Percentiles rank a stretch among this genome's conserved stretches.
Conservation (phyloP, 1,140 invertebrate genomes). For the Panulirus ornatus region DNA sequence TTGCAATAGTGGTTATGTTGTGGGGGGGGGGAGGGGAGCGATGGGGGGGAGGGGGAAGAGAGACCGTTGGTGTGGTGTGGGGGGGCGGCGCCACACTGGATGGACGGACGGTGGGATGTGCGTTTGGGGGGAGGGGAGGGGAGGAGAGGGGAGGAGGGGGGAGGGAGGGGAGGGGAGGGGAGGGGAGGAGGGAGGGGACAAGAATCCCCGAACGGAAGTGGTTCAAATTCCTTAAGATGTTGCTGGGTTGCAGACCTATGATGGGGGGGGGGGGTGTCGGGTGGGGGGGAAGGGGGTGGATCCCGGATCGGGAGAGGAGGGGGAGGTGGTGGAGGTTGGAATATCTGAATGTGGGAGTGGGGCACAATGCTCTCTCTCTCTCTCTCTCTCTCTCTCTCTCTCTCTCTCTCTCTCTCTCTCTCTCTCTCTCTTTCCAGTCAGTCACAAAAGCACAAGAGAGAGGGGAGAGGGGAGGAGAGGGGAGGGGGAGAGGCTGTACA, state of each 20-base stretch:
- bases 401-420: background rate
- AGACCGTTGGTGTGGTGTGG: background rate
- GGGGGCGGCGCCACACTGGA: too few relatives aligned
- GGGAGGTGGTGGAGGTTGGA: background rate
- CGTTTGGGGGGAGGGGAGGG: background rate
- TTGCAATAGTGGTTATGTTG: background rate
- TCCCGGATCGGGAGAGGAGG: background rate
- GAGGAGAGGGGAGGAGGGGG: background rate
- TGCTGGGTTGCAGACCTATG: background rate
- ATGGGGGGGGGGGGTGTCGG: background rate
- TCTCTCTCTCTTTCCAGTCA: too few relatives aligned
- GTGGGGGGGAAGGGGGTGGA: background rate
- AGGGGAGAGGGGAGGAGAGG: too few relatives aligned
- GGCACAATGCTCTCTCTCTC: background rate
- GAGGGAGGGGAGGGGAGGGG: background rate
- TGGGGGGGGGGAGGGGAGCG: background rate
- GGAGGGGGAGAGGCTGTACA: too few relatives aligned
- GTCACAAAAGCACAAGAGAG: too few relatives aligned
- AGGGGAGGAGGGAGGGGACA: background rate
- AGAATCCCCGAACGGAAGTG: background rate
- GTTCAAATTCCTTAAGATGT: slow-evolving; percentile 1
- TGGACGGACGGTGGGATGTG: background rate
- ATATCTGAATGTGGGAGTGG: background rate
- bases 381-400: background rate
- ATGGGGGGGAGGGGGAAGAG: background rate